Evolutionary conservation across 2,888 invertebrate genomes (phyloP), one percentile per base, ranked within the genome.

Genomic region (Branchellion lobata): DNA sequence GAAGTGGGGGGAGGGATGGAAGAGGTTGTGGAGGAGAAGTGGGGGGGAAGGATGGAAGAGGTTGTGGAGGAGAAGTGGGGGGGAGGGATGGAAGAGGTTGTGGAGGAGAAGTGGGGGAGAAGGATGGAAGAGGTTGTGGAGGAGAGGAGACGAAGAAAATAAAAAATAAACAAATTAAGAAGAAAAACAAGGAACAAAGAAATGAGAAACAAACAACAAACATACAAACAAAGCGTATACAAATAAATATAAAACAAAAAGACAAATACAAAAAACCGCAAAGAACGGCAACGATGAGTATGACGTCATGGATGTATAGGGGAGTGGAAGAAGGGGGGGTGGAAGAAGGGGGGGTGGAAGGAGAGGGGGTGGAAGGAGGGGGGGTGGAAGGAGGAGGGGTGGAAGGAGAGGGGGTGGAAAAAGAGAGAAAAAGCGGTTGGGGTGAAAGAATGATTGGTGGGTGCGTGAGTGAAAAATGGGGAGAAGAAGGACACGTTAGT

Each of bases 371-470:
- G 24, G 71, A 36, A 31, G 34, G 71, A 14, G 34, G 71, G 14
- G n/a, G 27, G 71, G 0, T 36, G 0, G 71, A 71, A 24, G 71
- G 40, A 71, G 71, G 34, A 33, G 71, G 27, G 71, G n/a, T 33
- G 71, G 31, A 33, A 29, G 71, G 34, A 36, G 71, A 21, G 24
- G 29, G 29, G 34, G 1, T 71, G 33, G 34, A 24, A 14, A 21
- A 33, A 24, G 0, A 36, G 14, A 33, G 11, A 24, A 1, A 24
- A n/a, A 31, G 31, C 31, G 71, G 33, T 29, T 8, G 40, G 14
- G 40, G 14, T 40, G 40, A 14, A 40, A 8, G 40, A 14, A 40
- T 5, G 40, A 40, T 5, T 40, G 40, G 14, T 40, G 40, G 40
- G 14, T 40, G 40, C 5, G 14, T 8, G 40, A 40, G 40, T 40